Base-by-base conservation (phyloP, 2,113 vertebrate species). In the Aspidoscelis tigris region DNA sequence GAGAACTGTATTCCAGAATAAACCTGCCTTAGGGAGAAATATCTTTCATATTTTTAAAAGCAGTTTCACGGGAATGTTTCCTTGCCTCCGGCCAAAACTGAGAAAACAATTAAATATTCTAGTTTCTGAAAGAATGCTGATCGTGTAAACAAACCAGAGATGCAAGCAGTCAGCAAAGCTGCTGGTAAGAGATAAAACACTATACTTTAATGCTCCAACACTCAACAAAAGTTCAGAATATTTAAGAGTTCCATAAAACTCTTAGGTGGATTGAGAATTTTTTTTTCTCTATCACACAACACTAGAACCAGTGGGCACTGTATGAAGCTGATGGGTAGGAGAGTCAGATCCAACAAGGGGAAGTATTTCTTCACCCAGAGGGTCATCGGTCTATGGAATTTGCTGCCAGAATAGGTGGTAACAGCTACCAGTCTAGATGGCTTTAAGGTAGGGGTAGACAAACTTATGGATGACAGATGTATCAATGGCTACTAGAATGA, bases 71-170 rank as follows among this genome's bases (percentile, higher is more conserved):
- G 39, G 73, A 6, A 43, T 21, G 58, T 68, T 18, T 71, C 50
- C 78, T 2, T 53, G 65, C 74, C 55, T 41, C 12, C 21, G 66
- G 75, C 33, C 21, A 21, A 44, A 75, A 71, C 26, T 20, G 58
- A 71, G 84, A 76, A 64, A 64, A 39, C 73, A 77, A 77, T 41
- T 64, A 61, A 68, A 76, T 41, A 33, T 44, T 11, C 11, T 43
- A 24, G 9, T 24, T 11, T 7, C 3, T 14, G 73, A 64, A 77
- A 41, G 1, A 44, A 1, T 16, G 14, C 11, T 43, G 68, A 78
- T 72, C 68, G 22, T 73, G 68, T 47, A 64, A 71, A 64, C 68
- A 78, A 71, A 47, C 55, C 43, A 78, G n/a, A 70, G 65, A 58
- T 58, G 39, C 65, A 70, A 1, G 10, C 1, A 33, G 24, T 33